These are phyloP conservation scores for Pseudonaja textilis DNA, from an alignment of 2,113 vertebrate species.

Conservation along the genomic window DNA sequence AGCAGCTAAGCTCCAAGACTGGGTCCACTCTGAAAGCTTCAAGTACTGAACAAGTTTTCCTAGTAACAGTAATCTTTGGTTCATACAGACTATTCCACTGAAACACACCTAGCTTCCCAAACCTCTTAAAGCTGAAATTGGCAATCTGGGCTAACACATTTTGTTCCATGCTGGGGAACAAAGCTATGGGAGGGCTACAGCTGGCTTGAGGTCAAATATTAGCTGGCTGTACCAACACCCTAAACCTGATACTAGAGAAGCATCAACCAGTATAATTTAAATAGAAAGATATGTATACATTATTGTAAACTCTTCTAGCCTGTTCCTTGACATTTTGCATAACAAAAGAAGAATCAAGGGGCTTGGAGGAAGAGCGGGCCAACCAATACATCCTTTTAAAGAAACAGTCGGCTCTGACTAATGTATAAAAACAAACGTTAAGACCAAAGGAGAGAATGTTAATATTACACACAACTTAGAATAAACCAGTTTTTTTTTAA, in stretches of 20 bases:
- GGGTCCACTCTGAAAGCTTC: background rate
- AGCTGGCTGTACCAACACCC: background rate
- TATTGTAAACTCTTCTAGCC: constrained; percentile 27
- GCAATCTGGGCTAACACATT: background rate
- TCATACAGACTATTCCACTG: background rate
- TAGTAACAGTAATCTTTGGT: background rate
- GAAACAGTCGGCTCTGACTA: constrained; percentile 63
- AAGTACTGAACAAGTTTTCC: background rate
- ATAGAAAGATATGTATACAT: background rate
- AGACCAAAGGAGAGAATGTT: constrained; percentile 56
- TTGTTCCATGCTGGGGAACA: background rate
- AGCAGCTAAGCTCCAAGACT: background rate
- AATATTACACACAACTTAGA: constrained; percentile 60
- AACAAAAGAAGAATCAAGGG: constrained; percentile 28
- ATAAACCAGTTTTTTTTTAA: constrained; percentile 50
- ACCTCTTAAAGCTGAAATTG: background rate
- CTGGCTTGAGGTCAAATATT: background rate
- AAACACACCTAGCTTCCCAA: background rate
- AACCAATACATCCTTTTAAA: constrained; percentile 64
- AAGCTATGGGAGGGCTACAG: background rate
- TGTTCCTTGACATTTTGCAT: constrained; percentile 24
- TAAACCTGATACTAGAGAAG: background rate
- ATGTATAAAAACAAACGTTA: constrained; percentile 61
- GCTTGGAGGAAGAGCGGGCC: constrained; percentile 36
- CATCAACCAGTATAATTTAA: background rate